phyloP scores from a whole-genome alignment of 2,888 invertebrate genomes.

The Watsonalla cultraria region DNA sequence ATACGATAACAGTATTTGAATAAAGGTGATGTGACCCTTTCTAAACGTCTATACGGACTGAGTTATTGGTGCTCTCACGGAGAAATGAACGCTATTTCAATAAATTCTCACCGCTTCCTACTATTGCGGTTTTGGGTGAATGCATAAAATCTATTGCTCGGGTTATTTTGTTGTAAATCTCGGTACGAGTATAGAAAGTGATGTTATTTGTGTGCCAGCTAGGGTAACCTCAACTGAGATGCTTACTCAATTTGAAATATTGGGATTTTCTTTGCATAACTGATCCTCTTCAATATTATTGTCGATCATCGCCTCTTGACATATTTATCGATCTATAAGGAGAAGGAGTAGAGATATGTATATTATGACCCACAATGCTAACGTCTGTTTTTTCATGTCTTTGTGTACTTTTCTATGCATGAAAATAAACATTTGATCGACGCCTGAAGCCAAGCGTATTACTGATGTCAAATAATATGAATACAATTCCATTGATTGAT shows the following conservation, averaged over 20 bases:
- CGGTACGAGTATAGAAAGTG: not conserved
- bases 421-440: no score
- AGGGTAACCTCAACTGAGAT: not conserved
- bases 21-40: slow-evolving; percentile 16
- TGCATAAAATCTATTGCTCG: slow-evolving; percentile 32
- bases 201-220: not conserved
- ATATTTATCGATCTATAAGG: no score
- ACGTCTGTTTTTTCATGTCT: no score
- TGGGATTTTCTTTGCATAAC: not conserved
- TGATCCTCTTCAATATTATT: not conserved
- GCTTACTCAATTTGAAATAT: not conserved
- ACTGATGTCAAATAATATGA: no score
- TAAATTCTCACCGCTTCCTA: slow-evolving; percentile 47
- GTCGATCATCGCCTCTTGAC: no score
- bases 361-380: no score
- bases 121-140: slow-evolving; percentile 41
- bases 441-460: no score
- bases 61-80: slow-evolving; percentile 17
- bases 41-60: slow-evolving; percentile 4
- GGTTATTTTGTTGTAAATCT: not conserved
- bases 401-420: no score
- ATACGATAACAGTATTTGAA: slow-evolving; percentile 9
- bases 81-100: slow-evolving; percentile 42
- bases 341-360: no score
- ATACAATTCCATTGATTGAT: not conserved